These are phyloP conservation scores for Thomomys bottae DNA, from an alignment of 2,113 vertebrate species.

Conservation along the genomic window DNA sequence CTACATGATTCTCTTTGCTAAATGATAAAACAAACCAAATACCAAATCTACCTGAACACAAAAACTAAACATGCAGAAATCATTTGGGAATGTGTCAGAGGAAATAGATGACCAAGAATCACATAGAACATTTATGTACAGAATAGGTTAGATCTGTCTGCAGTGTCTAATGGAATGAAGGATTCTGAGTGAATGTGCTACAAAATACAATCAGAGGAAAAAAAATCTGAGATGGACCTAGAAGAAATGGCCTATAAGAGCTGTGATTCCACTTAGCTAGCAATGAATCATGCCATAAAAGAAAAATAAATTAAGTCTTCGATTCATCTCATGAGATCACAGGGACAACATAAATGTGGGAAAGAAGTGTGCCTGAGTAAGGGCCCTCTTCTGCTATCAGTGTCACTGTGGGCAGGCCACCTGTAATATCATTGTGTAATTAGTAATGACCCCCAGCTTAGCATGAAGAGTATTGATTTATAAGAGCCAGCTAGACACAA, in stretches of 20 bases:
- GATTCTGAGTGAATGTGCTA: not conserved
- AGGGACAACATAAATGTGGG: not conserved
- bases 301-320: not conserved
- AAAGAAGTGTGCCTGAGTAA: not conserved
- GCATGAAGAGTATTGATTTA: not conserved
- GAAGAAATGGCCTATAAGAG: not conserved
- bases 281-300: not conserved
- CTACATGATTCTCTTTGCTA: not conserved
- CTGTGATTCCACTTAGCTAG: not conserved
- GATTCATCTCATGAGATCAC: not conserved
- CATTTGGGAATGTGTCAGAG: not conserved
- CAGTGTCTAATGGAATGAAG: rapidly evolving
- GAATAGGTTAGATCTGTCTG: not conserved
- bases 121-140: not conserved
- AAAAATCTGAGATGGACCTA: not conserved
- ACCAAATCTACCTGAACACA: not conserved
- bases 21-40: not conserved
- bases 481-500: not conserved
- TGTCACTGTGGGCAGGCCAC: constrained; percentile 14
- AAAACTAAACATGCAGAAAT: not conserved
- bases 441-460: constrained; percentile 45
- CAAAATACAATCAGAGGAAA: not conserved
- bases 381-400: not conserved
- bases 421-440: constrained; percentile 56
- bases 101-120: not conserved